Evolutionary conservation across 1,140 invertebrate genomes (phyloP), one percentile per base, ranked within the genome.

Genomic region (Gryllus bimaculatus): DNA sequence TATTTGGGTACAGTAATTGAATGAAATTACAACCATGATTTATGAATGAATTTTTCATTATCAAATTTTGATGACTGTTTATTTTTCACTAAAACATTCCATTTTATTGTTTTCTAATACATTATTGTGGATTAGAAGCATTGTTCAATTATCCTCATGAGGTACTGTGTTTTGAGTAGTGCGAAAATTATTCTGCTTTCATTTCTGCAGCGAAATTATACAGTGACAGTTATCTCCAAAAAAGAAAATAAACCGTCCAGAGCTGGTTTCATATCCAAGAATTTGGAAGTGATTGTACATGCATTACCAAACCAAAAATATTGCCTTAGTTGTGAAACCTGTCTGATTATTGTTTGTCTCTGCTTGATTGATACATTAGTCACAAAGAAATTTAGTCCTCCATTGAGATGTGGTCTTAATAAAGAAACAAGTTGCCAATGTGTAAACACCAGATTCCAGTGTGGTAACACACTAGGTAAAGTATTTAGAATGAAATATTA

Each of bases 361-460:
- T 54, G 76, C 76, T 54, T 77, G 12, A 20, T 77, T 49, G 21
- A 20, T 48, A n/a, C 10, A n/a, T 47, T 76, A 48, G 75, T 18
- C 21, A 48, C 39, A 48, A 10, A 20, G 48, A 18, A 54, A 48
- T 18, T 77, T 77, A 54, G 76, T 49, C 76, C 76, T 77, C 48
- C 76, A 77, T n/a, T 48, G 48, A 48, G 48, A 77, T 49, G 48
- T 48, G 47, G 12, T 20, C 18, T 66, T 66, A 66, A 39, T 39
- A 39, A 47, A 77, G 10, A 39, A 76, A 48, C 47, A 39, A 77
- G 48, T 48, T 77, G 76, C 48, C 76, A 77, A 20, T 8, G 48
- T 54, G 47, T 77, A 48, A 77, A 77, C 76, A 77, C 76, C 76
- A 77, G 76, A 77, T 77, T 77, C 76, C 48, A 54, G 8, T 20